Evolutionary conservation across 2,888 invertebrate species (phyloP).

Genomic region (Drosophila cognata): DNA sequence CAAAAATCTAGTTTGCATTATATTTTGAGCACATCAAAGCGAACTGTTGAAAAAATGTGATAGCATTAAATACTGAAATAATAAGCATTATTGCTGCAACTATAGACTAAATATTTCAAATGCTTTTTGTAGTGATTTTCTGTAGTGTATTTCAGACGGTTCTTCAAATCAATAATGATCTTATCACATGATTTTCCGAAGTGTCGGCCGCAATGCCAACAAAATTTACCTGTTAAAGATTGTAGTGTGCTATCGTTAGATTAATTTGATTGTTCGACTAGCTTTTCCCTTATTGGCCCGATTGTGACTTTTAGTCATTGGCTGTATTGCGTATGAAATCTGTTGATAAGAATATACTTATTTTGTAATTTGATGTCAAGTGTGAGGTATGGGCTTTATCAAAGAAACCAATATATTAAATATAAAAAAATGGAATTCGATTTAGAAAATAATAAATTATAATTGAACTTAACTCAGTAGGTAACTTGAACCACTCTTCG

Average conservation of each 20-base stretch:
- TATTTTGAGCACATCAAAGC: not conserved
- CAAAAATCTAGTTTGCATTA: not conserved
- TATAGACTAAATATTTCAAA: not conserved
- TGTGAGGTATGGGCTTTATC: not conserved
- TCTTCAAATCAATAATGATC: not conserved
- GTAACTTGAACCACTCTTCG: not conserved
- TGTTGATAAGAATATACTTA: not conserved
- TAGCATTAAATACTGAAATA: not conserved
- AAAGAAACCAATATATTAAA: not conserved
- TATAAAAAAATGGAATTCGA: not conserved
- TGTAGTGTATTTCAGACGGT: not conserved
- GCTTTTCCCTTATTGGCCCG: not conserved
- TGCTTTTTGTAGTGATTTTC: not conserved
- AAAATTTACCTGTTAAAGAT: too few relatives aligned
- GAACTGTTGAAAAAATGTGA: not conserved
- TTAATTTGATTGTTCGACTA: not conserved
- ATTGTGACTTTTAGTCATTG: conserved; percentile 1
- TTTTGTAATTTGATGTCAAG: not conserved
- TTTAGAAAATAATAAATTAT: not conserved
- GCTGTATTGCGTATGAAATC: not conserved
- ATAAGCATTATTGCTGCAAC: not conserved
- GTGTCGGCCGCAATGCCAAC: not conserved
- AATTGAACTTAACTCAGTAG: not conserved
- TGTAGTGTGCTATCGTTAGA: not conserved
- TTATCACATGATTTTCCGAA: not conserved